These are phyloP conservation scores for Ochropacha duplaris DNA, from an alignment of 2,888 invertebrate genomes.

Conservation along the genomic window DNA sequence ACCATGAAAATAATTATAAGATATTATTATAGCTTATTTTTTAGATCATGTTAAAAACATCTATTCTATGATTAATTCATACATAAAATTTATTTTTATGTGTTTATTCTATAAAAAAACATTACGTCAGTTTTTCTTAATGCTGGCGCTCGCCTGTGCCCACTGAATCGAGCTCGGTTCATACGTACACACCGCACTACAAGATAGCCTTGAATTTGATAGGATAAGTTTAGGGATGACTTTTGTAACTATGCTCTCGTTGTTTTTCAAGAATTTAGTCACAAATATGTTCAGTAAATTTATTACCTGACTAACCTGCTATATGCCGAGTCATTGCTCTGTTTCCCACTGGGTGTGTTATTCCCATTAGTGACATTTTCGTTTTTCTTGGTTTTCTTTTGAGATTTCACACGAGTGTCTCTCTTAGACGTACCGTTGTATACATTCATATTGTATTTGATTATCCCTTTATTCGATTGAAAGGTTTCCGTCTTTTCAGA, in stretches of 20 bases:
- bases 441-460: slow-evolving; percentile 38
- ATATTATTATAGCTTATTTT: too few relatives aligned
- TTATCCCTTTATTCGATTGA: slow-evolving; percentile 50
- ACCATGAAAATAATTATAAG: too few relatives aligned
- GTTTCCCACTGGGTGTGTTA: slow-evolving; percentile 65
- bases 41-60: too few relatives aligned
- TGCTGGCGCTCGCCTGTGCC: too few relatives aligned
- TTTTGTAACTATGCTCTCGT: neutral
- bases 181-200: too few relatives aligned
- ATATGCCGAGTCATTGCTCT: slow-evolving; percentile 89
- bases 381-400: slow-evolving; percentile 61
- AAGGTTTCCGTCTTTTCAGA: slow-evolving; percentile 60
- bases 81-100: too few relatives aligned
- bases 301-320: slow-evolving; percentile 88
- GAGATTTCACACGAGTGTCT: slow-evolving; percentile 53
- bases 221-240: too few relatives aligned
- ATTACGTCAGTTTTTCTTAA: too few relatives aligned
- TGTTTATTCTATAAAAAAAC: neutral
- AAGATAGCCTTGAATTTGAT: too few relatives aligned
- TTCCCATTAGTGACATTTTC: slow-evolving; percentile 62
- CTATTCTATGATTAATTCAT: too few relatives aligned
- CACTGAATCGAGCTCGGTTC: too few relatives aligned
- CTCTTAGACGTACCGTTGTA: slow-evolving; percentile 58
- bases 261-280: neutral
- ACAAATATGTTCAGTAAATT: slow-evolving; percentile 13